Conservation (phyloP, 1,140 invertebrate species). For the Apolygus lucorum region DNA sequence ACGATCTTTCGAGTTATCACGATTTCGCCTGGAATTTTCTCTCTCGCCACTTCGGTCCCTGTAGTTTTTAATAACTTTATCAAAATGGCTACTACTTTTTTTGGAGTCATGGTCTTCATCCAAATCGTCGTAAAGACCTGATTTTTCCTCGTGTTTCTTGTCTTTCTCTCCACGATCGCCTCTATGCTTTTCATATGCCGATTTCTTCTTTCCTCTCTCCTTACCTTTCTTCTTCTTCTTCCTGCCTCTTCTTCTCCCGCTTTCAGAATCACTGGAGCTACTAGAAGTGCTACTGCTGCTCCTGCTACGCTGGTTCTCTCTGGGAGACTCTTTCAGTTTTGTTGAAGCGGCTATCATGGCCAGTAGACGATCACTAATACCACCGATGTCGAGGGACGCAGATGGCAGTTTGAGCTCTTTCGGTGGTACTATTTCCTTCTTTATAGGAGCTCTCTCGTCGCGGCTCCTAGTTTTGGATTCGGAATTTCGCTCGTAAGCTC, state of each 20-base stretch:
- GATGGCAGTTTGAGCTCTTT: conserved; percentile 7
- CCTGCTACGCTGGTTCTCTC: neutral
- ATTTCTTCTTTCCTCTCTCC: conserved; percentile 22
- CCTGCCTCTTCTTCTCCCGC: conserved; percentile 1
- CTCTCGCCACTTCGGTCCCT: too few species aligned
- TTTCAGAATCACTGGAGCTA: neutral
- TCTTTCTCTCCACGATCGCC: neutral
- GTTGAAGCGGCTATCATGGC: conserved; percentile 20
- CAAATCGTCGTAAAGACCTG: conserved; percentile 33
- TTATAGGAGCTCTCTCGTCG: neutral
- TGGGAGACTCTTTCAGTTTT: conserved; percentile 31
- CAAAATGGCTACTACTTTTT: conserved; percentile 23
- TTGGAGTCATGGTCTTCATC: neutral
- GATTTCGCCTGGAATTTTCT: too few species aligned
- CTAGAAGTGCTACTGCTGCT: conserved; percentile 33
- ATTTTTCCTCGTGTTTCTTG: neutral
- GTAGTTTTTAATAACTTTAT: too few species aligned
- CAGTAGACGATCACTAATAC: conserved; percentile 22
- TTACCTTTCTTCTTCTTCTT: conserved; percentile 26
- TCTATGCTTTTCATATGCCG: neutral
- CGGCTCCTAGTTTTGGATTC: conserved; percentile 41
- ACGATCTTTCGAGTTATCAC: too few species aligned
- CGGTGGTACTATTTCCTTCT: neutral
- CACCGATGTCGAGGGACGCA: neutral
- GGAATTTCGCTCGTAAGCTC: conserved; percentile 47